Evolutionary conservation across 2,888 invertebrate species (phyloP).

Genomic region (Xanthorhoe designata): DNA sequence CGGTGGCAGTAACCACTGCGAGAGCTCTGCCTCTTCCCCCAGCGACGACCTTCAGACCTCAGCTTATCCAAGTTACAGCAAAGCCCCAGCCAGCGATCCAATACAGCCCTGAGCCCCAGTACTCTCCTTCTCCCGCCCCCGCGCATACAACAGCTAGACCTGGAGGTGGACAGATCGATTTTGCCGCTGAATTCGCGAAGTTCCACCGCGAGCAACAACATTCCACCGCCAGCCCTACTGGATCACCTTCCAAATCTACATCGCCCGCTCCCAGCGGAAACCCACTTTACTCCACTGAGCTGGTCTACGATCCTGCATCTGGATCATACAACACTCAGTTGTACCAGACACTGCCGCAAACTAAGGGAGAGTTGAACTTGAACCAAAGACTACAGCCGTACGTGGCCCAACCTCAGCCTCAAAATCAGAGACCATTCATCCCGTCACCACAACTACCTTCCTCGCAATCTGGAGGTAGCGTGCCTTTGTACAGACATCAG

Average conservation of each 20-base stretch:
- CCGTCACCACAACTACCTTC: constrained; percentile 85
- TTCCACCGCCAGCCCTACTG: constrained; percentile 68
- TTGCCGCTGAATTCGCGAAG: constrained; percentile 91
- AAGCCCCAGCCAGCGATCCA: constrained; percentile 81
- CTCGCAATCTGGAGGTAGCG: constrained; percentile 59
- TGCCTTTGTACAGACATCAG: constrained; percentile 81
- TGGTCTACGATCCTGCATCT: constrained; percentile 90
- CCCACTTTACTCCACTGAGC: constrained; percentile 91
- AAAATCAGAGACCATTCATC: constrained; percentile 80
- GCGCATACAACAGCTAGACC: constrained; percentile 62
- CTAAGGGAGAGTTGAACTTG: constrained; percentile 89
- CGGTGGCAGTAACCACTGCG: constrained; percentile 77
- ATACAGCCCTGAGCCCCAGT: constrained; percentile 69
- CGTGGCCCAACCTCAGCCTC: constrained; percentile 87
- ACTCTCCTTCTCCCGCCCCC: constrained; percentile 65
- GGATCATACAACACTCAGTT: constrained; percentile 92
- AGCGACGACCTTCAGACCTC: constrained; percentile 89
- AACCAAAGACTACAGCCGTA: constrained; percentile 91
- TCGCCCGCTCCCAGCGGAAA: constrained; percentile 79
- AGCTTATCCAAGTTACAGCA: constrained; percentile 86
- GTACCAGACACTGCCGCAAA: constrained; percentile 91
- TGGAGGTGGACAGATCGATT: constrained; percentile 84
- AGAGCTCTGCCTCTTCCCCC: constrained; percentile 86
- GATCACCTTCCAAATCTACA: constrained; percentile 68
- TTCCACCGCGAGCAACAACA: constrained; percentile 89